Conservation (phyloP, 2,797 vertebrate species). For the Choloepus didactylus region DNA sequence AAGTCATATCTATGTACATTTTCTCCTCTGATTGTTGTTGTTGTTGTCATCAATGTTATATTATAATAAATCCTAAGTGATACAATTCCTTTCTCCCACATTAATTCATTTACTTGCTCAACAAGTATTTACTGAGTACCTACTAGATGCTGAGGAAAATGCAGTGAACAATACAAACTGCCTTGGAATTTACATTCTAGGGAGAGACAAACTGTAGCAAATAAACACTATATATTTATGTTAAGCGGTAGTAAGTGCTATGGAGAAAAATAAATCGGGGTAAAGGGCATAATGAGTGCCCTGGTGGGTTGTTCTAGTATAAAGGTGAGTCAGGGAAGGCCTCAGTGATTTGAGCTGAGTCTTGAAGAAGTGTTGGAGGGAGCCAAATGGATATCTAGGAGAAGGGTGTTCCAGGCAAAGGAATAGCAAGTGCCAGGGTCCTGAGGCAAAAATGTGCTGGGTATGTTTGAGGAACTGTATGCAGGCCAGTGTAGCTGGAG, state of each 20-base stretch:
- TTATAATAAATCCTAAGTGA: constrained; percentile 71
- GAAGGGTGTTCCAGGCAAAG: background rate
- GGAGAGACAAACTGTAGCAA: constrained; percentile 50
- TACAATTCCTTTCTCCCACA: constrained; percentile 61
- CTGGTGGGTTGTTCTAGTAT: background rate
- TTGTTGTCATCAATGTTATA: background rate
- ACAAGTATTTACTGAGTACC: constrained; percentile 41
- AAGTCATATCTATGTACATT: constrained; percentile 49
- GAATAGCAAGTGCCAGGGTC: background rate
- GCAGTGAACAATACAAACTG: constrained; percentile 3
- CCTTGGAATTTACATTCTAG: constrained; percentile 58
- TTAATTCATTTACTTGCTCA: constrained; percentile 56
- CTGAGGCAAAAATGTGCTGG: background rate
- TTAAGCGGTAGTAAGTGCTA: background rate
- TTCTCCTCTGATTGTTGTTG: constrained; percentile 26
- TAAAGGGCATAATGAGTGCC: background rate
- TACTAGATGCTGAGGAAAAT: constrained; percentile 7
- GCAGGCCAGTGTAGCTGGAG: background rate
- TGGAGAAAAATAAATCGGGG: constrained; percentile 26
- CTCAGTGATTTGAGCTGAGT: background rate
- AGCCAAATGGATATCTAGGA: background rate
- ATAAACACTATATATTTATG: background rate
- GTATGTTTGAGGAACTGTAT: background rate
- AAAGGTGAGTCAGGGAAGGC: constrained; percentile 12
- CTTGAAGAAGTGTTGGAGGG: background rate